Evolutionary conservation across 2,113 vertebrate genomes (phyloP), one percentile per base, ranked within the genome.

Genomic region (Pelmatolapia mariae): DNA sequence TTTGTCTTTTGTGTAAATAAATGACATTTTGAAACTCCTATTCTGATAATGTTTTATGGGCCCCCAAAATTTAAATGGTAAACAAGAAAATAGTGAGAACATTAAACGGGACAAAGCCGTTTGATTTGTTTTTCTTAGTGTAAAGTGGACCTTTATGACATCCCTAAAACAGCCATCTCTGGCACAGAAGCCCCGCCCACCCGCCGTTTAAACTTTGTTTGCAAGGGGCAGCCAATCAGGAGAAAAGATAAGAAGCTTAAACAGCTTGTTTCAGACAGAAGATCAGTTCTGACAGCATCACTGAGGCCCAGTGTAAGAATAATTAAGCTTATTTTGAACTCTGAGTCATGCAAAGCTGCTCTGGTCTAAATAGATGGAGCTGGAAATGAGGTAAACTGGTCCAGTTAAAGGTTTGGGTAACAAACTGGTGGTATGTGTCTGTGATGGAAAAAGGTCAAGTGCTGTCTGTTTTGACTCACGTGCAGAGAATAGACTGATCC

Each of bases 401-500:
- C 71, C 24, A 29, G 9, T 76, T 76, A 19, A 47, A 76, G 18
- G 45, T 50, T 50, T 52, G 26, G 26, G 16, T 8, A 50, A 50
- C 43, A n/a, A 76, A 76, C 43, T 76, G 78, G 29, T 80, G n/a
- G 22, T 47, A 19, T n/a, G 38, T 6, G 80, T 59, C 10, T 26
- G 36, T 11, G 79, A 81, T 89, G 83, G 66, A 81, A 83, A 80
- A 81, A 10, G 45, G 33, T 80, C 3, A 11, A 73, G 45, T 80
- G 3, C 59, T 86, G 50, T 22, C 11, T 63, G 80, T 79, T 82
- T 83, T 33, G 38, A 95, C 96, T 96, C 91, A 96, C 96, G 96
- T 96, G 96, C 96, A 96, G 68, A 96, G 96, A 68, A 96, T 96
- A 22, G 96, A 96, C 93, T 96, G 96, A 91, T 96, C 96, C 93